A percentile compares a stretch with the other conserved stretches of the same genome.
phyloP scores from a whole-genome alignment of 2,113 vertebrate species.

The Myodes glareolus region DNA sequence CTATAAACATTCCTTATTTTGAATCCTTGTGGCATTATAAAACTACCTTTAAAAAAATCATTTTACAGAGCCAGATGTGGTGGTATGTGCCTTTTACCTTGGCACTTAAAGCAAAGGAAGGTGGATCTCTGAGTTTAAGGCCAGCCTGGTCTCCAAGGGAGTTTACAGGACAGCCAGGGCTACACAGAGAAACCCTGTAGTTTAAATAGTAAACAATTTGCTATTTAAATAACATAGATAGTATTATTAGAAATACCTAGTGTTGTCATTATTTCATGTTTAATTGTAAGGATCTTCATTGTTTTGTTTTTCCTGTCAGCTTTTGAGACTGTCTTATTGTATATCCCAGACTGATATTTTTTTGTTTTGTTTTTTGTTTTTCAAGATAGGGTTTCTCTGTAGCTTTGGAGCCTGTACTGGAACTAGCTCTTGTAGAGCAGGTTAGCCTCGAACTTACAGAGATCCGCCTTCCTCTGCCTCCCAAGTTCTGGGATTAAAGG shows the following conservation, averaged over 20 bases:
- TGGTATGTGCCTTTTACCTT: background rate
- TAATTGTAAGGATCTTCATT: background rate
- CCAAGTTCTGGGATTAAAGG: no score
- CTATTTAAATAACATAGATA: background rate
- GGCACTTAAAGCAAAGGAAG: background rate
- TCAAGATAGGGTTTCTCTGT: no score
- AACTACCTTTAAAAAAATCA: background rate
- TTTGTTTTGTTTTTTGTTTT: no score
- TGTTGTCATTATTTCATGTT: background rate
- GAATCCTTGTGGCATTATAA: background rate
- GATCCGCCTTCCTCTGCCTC: no score
- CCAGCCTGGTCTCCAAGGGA: background rate
- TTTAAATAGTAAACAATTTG: background rate
- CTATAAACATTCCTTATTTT: constrained; percentile 24
- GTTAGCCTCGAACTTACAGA: no score
- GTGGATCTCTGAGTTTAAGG: background rate
- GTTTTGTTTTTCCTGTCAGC: background rate
- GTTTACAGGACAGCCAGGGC: background rate
- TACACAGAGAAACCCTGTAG: background rate
- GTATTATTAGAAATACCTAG: background rate
- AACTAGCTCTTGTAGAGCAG: no score
- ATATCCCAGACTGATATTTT: background rate
- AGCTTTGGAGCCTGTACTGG: no score
- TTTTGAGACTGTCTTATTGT: background rate
- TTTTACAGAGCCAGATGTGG: background rate